phyloP scores from a whole-genome alignment of 2,888 invertebrate species.

The Furcula furcula region DNA sequence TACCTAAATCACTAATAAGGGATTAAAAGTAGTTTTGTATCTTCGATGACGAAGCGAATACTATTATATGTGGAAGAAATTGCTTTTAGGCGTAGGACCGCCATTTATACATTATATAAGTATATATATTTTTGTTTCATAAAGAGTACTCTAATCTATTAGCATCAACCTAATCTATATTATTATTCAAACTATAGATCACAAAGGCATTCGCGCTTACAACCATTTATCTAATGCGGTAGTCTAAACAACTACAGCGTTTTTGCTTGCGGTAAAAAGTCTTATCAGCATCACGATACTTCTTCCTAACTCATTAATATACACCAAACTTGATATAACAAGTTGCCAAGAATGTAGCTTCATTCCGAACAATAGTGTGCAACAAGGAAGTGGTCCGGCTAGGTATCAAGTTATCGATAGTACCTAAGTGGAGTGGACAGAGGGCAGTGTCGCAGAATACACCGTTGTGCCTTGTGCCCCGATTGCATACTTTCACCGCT shows the following conservation, averaged over 20 bases:
- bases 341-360: conserved; percentile 12
- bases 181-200: too few species aligned
- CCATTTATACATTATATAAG: too few species aligned
- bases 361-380: conserved; percentile 29
- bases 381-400: conserved; percentile 28
- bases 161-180: too few species aligned
- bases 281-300: neutral
- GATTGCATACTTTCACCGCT: conserved; percentile 75
- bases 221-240: too few species aligned
- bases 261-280: neutral
- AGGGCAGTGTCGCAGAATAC: conserved; percentile 69
- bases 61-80: too few species aligned
- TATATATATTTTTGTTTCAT: too few species aligned
- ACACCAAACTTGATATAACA: neutral
- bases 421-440: conserved; percentile 58
- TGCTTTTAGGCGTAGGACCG: too few species aligned
- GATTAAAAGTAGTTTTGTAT: too few species aligned
- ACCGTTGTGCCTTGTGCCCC: conserved; percentile 60
- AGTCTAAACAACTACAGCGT: neutral
- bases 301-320: conserved; percentile 1
- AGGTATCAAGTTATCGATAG: conserved; percentile 30
- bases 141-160: too few species aligned
- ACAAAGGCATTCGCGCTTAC: too few species aligned
- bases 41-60: too few species aligned
- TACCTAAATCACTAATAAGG: too few species aligned